Evolutionary conservation across 2,888 invertebrate species (phyloP).

Genomic region (Trissonchulus sp.): DNA sequence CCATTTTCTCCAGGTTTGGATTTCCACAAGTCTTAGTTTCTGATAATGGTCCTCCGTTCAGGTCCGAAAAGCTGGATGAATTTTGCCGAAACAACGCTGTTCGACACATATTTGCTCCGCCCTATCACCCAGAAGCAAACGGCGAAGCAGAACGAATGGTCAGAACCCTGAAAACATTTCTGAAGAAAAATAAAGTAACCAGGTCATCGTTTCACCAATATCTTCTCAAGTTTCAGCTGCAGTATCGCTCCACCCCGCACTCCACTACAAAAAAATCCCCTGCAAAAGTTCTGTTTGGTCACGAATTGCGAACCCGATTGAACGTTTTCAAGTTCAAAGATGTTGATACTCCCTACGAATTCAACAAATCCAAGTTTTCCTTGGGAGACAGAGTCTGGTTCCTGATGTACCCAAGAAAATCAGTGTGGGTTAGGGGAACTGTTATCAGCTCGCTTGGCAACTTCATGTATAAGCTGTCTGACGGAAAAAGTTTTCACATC

Average conservation of each 20-base stretch:
- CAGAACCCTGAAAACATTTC: neutral
- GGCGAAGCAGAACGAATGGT: neutral
- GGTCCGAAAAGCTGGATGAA: neutral
- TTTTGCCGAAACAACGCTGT: neutral
- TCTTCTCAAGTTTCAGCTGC: neutral
- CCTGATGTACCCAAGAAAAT: neutral
- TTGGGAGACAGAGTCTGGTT: neutral
- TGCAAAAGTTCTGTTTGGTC: neutral
- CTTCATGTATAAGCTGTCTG: neutral
- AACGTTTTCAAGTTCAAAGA: neutral
- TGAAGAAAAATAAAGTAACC: neutral
- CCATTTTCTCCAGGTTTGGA: neutral
- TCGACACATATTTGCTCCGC: neutral
- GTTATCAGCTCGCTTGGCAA: neutral
- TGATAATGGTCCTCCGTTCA: neutral
- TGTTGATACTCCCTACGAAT: too few relatives aligned
- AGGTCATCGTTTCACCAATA: neutral
- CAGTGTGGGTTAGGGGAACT: neutral
- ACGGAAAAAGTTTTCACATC: neutral
- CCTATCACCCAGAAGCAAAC: neutral
- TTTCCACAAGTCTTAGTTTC: neutral
- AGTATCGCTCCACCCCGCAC: neutral
- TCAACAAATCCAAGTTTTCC: too few relatives aligned
- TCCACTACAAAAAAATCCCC: neutral
- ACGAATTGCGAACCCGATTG: neutral